Evolutionary conservation across 2,113 vertebrate genomes (phyloP), one percentile per base, ranked within the genome.

Genomic region (Eudyptes chrysolophus): DNA sequence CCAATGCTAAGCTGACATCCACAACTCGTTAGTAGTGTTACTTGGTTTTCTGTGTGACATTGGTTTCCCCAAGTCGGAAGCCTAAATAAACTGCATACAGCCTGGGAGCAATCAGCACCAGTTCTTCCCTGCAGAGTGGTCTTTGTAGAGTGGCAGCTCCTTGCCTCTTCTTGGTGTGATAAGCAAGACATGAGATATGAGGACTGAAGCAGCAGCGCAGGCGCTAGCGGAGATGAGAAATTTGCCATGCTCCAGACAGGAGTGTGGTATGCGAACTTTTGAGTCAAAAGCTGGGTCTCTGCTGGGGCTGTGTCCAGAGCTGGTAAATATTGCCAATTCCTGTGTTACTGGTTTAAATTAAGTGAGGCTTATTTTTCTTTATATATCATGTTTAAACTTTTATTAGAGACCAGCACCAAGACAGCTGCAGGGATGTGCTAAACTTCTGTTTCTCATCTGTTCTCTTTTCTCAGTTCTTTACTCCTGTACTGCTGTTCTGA

Each of bases 21-120:
- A 86, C 94, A 97, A 98, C 96, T 97, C 92, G 78, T 98, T 98
- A 97, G 97, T 90, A 71, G 54, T 82, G 75, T 90, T 94, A 68
- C 88, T 98, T 91, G 60, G 92, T 97, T 97, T 94, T 95, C 96
- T 69, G 75, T 92, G 94, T 98, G 98, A 97, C 96, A 93, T 94
- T 90, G 78, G 84, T 94, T 98, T 97, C 85, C 89, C 90, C 89
- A 93, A 94, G 90, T 91, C 38, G 11, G 84, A 90, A 84, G n/a
- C 90, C 90, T 95, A 92, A 97, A 96, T 94, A 96, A 96, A 97
- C 92, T 54, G 64, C 72, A n/a, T 30, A 12, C 61, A 84, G 81
- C 70, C 54, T 87, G 36, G 72, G 69, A 94, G 57, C 93, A 93
- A 51, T 95, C 89, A 94, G 69, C 87, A 83, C 65, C 26, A 11